Conservation (phyloP, 37 sponge, comb jelly and placozoan genomes). For the Lycopodina hypogea region DNA sequence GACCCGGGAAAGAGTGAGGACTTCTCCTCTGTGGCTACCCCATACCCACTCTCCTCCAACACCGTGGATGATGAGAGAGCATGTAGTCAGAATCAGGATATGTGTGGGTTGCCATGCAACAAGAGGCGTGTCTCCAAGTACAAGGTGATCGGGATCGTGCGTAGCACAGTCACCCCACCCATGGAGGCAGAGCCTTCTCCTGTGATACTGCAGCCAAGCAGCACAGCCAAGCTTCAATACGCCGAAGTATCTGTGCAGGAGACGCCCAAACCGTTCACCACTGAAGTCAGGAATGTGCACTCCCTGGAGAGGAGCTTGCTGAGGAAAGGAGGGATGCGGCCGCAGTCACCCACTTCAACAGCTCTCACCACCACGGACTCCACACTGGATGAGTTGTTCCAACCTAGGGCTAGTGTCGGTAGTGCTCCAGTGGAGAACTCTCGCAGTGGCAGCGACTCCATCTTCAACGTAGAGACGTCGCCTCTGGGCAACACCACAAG, state of each 20-base stretch:
- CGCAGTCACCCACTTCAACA: background rate
- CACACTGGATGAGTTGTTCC: background rate
- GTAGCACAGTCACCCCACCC: background rate
- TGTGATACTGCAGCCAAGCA: background rate
- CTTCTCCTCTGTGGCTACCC: background rate
- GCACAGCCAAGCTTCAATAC: background rate
- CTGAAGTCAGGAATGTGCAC: slow-evolving; percentile 21
- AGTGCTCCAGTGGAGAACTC: slow-evolving; percentile 10
- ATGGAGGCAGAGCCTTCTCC: background rate
- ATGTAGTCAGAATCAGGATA: background rate
- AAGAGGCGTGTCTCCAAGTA: slow-evolving; percentile 17
- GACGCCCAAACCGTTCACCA: background rate
- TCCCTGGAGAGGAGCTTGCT: slow-evolving; percentile 24
- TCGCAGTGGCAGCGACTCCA: slow-evolving; percentile 29
- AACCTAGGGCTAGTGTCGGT: slow-evolving; percentile 23
- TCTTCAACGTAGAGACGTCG: slow-evolving; percentile 8
- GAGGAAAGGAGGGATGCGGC: background rate
- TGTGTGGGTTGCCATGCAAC: slow-evolving; percentile 44
- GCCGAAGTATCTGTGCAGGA: background rate
- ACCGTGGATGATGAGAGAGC: background rate
- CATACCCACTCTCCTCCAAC: background rate
- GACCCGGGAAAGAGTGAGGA: background rate
- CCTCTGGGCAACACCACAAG: too few relatives aligned
- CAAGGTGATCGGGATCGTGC: slow-evolving; percentile 3
- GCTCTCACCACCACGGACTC: background rate